These are phyloP conservation scores for Psammodynastes pulverulentus DNA, from an alignment of 2,113 vertebrate species.

Conservation along the genomic window DNA sequence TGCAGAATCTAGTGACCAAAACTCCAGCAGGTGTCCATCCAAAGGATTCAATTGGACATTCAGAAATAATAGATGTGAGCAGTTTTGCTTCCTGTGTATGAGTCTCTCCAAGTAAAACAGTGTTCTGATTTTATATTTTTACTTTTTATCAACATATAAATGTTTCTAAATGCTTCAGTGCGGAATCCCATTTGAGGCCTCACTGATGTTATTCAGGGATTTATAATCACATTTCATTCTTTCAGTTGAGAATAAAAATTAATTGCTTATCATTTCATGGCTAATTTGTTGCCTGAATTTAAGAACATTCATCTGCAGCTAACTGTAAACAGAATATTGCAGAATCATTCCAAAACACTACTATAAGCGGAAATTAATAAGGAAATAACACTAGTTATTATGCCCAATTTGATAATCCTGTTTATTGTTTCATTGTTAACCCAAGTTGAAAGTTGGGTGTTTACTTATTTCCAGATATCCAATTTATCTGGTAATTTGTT, in stretches of 20 bases:
- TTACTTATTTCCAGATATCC: neutral
- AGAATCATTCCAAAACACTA: neutral
- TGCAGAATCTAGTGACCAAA: neutral
- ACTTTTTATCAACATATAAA: neutral
- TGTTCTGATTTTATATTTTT: neutral
- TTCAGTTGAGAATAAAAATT: neutral
- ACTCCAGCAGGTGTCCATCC: neutral
- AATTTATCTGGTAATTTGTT: neutral
- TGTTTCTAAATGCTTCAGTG: neutral
- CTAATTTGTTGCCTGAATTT: neutral
- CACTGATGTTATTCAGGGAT: neutral
- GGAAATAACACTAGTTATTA: neutral
- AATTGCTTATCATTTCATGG: neutral
- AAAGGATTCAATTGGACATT: neutral
- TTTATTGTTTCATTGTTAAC: neutral
- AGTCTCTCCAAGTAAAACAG: neutral
- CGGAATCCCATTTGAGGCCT: neutral
- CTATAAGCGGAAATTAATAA: neutral
- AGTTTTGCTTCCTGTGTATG: neutral
- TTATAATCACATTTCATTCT: neutral
- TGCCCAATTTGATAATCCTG: neutral
- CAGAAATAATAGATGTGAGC: neutral
- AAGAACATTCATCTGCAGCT: neutral
- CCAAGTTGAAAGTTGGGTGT: neutral
- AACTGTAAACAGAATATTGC: neutral